Percentiles rank a stretch among this genome's conserved stretches.
phyloP scores from a whole-genome alignment of 92 coral and sea anemone genomes.

The Muricea muricata region DNA sequence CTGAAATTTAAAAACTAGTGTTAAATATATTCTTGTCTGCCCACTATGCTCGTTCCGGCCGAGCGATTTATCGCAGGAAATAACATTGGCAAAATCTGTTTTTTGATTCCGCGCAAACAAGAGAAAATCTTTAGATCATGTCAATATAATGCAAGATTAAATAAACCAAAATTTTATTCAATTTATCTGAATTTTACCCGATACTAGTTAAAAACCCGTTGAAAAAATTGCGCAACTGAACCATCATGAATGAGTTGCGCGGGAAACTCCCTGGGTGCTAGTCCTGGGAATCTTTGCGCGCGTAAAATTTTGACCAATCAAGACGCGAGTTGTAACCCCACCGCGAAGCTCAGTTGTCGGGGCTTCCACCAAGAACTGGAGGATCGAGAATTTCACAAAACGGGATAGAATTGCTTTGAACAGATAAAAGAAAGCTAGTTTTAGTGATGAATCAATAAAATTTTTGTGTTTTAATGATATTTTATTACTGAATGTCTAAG shows the following conservation, averaged over 20 bases:
- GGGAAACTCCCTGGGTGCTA: constrained; percentile 55
- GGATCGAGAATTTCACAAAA: constrained; percentile 62
- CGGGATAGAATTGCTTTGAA: constrained; percentile 21
- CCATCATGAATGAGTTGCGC: constrained; percentile 32
- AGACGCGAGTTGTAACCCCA: constrained; percentile 97
- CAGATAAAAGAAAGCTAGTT: not conserved
- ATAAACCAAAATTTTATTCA: not conserved
- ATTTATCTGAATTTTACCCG: too few species aligned
- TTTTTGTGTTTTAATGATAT: not conserved
- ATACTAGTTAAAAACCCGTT: too few species aligned
- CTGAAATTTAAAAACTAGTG: too few species aligned
- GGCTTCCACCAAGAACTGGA: constrained; percentile 72
- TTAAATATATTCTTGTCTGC: too few species aligned
- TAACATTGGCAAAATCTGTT: too few species aligned
- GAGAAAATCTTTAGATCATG: too few species aligned
- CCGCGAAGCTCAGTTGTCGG: constrained; percentile 99
- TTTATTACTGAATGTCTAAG: constrained; percentile 12
- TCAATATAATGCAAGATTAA: too few species aligned
- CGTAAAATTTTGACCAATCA: constrained; percentile 88
- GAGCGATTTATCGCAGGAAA: too few species aligned
- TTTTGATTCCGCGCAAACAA: too few species aligned
- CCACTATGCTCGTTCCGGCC: too few species aligned
- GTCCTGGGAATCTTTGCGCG: constrained; percentile 56
- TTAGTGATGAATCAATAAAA: not conserved
- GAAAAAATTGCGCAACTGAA: not conserved